A percentile compares a stretch with the other conserved stretches of the same genome.
These are phyloP conservation scores for Todiramphus saurophagus DNA, from an alignment of 2,113 vertebrate species.

Conservation along the genomic window DNA sequence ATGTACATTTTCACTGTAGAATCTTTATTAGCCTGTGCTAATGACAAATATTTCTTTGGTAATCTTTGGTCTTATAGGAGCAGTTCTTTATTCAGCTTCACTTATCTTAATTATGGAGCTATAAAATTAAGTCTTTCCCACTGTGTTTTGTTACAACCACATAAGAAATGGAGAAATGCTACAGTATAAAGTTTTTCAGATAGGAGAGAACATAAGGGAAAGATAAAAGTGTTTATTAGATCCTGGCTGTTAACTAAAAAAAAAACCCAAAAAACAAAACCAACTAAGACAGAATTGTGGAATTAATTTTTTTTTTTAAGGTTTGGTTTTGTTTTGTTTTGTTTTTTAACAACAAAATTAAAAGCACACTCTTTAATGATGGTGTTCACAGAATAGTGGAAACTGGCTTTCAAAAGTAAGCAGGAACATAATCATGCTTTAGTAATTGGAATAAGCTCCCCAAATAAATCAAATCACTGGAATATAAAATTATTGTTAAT, in stretches of 20 bases:
- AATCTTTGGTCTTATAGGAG: background rate
- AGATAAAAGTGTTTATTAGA: background rate
- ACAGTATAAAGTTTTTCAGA: background rate
- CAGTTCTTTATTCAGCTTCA: background rate
- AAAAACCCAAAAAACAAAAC: background rate
- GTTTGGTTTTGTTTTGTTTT: background rate
- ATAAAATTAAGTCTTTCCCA: conserved; percentile 1
- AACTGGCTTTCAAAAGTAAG: background rate
- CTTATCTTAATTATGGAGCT: background rate
- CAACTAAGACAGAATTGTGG: background rate
- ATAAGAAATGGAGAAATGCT: background rate
- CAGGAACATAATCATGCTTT: background rate
- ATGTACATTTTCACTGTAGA: background rate
- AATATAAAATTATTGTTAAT: background rate
- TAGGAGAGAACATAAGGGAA: background rate
- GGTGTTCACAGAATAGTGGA: background rate
- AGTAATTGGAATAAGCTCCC: background rate
- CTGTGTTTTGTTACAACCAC: conserved; percentile 16
- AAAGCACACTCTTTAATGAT: background rate
- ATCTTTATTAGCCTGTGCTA: background rate
- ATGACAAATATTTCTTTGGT: background rate
- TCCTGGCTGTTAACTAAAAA: background rate
- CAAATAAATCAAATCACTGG: background rate
- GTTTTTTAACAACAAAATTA: background rate
- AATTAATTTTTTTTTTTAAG: background rate